phyloP scores from a whole-genome alignment of 2,888 invertebrate genomes.

The Parelbella ahira region DNA sequence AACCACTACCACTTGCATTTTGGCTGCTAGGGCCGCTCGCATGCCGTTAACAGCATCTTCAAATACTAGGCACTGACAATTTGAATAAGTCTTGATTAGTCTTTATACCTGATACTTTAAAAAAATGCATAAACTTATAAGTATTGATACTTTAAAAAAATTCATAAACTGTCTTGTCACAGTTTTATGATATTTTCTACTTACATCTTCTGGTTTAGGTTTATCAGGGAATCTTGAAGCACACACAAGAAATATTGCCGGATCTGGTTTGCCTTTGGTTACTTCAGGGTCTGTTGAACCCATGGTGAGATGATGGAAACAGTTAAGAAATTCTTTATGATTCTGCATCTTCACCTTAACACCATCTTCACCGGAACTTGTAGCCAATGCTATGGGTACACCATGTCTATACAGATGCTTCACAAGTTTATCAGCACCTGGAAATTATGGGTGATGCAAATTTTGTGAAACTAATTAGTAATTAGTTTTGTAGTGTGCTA shows the following conservation, averaged over 20 bases:
- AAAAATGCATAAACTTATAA: too few relatives aligned
- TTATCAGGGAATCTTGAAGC: slow-evolving; percentile 85
- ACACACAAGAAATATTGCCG: slow-evolving; percentile 90
- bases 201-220: slow-evolving; percentile 81
- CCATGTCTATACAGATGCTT: slow-evolving; percentile 85
- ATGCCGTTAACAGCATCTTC: slow-evolving; percentile 96
- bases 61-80: slow-evolving; percentile 82
- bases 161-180: too few relatives aligned
- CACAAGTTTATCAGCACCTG: slow-evolving; percentile 89
- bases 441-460: slow-evolving; percentile 34
- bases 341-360: slow-evolving; percentile 85
- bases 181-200: too few relatives aligned
- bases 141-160: too few relatives aligned
- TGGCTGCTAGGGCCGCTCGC: slow-evolving; percentile 86
- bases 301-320: slow-evolving; percentile 88
- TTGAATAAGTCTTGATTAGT: too few relatives aligned
- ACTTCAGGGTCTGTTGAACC: slow-evolving; percentile 92
- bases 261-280: slow-evolving; percentile 91
- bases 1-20: slow-evolving; percentile 92
- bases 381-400: slow-evolving; percentile 92
- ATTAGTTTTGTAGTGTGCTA: too few relatives aligned
- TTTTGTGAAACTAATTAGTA: too few relatives aligned
- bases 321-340: slow-evolving; percentile 82
- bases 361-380: slow-evolving; percentile 88
- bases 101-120: too few relatives aligned